Percentiles rank a stretch among this genome's conserved stretches.
Evolutionary conservation across 2,797 vertebrate genomes (phyloP).

Genomic region (Smutsia gigantea): DNA sequence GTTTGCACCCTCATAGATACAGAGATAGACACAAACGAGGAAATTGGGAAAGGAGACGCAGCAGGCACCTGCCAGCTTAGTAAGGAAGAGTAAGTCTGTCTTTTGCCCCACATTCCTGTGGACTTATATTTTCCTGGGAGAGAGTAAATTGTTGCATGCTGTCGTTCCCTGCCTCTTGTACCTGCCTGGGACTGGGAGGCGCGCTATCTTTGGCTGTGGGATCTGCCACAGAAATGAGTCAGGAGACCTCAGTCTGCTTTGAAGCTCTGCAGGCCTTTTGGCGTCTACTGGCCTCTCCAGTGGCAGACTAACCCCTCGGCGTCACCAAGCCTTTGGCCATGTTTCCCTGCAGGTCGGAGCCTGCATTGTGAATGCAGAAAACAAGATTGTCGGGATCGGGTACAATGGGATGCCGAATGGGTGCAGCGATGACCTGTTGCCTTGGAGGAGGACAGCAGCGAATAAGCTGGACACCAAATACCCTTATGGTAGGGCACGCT

Average conservation of each 20-base stretch:
- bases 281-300: background rate
- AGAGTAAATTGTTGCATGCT: background rate
- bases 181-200: background rate
- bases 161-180: background rate
- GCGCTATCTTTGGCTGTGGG: background rate
- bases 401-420: slow-evolving; percentile 99
- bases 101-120: background rate
- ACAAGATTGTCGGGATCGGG: slow-evolving; percentile 97
- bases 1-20: background rate
- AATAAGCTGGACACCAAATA: slow-evolving; percentile 94
- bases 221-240: background rate
- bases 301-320: background rate
- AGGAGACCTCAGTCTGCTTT: background rate
- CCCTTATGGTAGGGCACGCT: slow-evolving; percentile 89
- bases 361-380: slow-evolving; percentile 96
- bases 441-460: slow-evolving; percentile 92
- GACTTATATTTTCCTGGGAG: background rate
- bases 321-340: background rate
- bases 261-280: background rate
- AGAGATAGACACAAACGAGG: background rate
- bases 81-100: background rate
- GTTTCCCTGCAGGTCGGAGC: slow-evolving; percentile 92
- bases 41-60: background rate
- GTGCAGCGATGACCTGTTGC: slow-evolving; percentile 93
- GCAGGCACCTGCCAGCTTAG: background rate